Evolutionary conservation across 2,113 vertebrate genomes (phyloP).

Genomic region (Trogon melanurus): DNA sequence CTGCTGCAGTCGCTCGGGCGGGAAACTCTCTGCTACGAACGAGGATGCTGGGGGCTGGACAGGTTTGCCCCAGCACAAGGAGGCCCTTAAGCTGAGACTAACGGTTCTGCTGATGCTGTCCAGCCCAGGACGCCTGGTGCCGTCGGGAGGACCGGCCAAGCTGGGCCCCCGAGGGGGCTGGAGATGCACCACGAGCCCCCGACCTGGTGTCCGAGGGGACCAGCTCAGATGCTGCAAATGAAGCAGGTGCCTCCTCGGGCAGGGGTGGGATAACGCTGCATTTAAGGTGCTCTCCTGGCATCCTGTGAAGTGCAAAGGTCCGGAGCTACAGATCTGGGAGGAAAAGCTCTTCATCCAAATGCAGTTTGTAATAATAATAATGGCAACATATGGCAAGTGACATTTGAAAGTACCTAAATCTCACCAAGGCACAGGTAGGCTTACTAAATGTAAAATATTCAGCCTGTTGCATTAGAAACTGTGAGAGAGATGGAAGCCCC

Average conservation of each 20-base stretch:
- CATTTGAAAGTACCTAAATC: neutral
- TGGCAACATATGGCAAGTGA: slow-evolving; percentile 20
- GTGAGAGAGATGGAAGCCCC: neutral
- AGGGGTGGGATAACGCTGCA: neutral
- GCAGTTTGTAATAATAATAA: neutral
- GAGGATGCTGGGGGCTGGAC: slow-evolving; percentile 75
- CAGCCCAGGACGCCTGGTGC: neutral
- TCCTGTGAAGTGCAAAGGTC: neutral
- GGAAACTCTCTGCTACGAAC: slow-evolving; percentile 74
- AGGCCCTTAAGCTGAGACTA: slow-evolving; percentile 10
- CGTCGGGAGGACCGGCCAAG: neutral
- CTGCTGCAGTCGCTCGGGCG: too few relatives aligned
- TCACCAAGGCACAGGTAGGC: neutral
- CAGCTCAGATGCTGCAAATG: neutral
- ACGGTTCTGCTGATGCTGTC: neutral
- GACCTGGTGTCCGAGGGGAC: neutral
- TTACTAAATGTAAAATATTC: neutral
- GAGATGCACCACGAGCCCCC: rapidly evolving
- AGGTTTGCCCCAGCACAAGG: slow-evolving; percentile 40
- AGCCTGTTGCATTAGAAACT: neutral
- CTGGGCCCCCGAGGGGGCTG: neutral
- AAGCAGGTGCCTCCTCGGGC: neutral
- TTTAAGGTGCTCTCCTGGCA: neutral
- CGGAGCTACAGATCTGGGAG: neutral
- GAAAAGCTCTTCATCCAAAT: neutral